A percentile compares a stretch with the other conserved stretches of the same genome.
These are phyloP conservation scores for Chelonia mydas DNA, from an alignment of 2,797 vertebrate genomes.

Conservation along the genomic window DNA sequence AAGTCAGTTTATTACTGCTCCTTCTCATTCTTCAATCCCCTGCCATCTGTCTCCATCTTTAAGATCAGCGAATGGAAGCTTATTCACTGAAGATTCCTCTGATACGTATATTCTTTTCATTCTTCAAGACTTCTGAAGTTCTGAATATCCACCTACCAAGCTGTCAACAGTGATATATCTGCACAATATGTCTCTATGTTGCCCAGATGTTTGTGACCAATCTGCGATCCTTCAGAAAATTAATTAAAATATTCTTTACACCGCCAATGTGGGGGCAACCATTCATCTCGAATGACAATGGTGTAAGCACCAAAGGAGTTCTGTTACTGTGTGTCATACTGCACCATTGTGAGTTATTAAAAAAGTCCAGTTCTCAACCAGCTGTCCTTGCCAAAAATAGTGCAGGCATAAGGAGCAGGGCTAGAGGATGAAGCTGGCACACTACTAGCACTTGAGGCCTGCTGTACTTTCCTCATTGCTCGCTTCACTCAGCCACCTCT, in stretches of 20 bases:
- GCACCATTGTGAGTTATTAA: background rate
- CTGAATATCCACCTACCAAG: slow-evolving; percentile 43
- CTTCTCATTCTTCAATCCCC: background rate
- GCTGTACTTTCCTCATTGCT: background rate
- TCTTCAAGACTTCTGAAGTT: slow-evolving; percentile 49
- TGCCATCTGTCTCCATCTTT: slow-evolving; percentile 36
- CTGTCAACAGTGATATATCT: slow-evolving; percentile 11
- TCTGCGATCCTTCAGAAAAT: background rate
- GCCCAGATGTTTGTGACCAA: background rate
- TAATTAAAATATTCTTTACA: background rate
- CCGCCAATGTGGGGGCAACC: background rate
- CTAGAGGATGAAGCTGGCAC: background rate
- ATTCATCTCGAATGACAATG: background rate
- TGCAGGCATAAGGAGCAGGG: background rate
- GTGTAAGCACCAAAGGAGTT: background rate
- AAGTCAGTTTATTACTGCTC: slow-evolving; percentile 4
- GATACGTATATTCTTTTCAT: slow-evolving; percentile 28
- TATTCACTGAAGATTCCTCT: slow-evolving; percentile 30
- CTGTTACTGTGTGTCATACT: background rate
- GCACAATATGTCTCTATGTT: background rate
- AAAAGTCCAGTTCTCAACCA: background rate
- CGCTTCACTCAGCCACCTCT: background rate
- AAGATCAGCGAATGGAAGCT: slow-evolving; percentile 28
- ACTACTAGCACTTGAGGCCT: background rate
- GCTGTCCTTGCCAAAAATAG: background rate